Percentiles rank a stretch among this genome's conserved stretches.
Evolutionary conservation across 2,797 vertebrate species (phyloP).

Genomic region (Sebastes itinus): DNA sequence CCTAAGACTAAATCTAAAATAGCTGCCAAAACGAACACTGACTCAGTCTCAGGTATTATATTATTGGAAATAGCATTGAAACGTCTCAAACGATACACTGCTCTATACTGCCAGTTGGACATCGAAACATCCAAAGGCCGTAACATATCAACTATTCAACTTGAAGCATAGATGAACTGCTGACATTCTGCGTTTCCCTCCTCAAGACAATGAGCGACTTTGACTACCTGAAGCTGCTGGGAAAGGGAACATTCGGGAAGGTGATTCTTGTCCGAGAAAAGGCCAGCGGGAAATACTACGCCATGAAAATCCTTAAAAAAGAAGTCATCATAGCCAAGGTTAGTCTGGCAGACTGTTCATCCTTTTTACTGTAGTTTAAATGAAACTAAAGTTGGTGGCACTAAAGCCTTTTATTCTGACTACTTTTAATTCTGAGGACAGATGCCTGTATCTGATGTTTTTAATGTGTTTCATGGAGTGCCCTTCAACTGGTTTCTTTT

Average conservation of each 20-base stretch:
- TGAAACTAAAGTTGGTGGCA: neutral
- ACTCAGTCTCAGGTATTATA: neutral
- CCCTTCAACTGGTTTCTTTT: neutral
- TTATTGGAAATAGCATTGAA: neutral
- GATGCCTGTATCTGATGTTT: neutral
- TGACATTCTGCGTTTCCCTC: neutral
- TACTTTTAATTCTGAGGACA: neutral
- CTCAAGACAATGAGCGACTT: conserved; percentile 97
- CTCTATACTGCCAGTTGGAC: neutral
- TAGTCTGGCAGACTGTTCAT: neutral
- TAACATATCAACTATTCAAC: neutral
- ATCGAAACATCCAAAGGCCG: neutral
- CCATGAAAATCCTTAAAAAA: conserved; percentile 99
- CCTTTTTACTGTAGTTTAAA: neutral
- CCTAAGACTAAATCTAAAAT: no score
- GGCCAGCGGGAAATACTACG: conserved; percentile 97
- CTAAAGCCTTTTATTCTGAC: neutral
- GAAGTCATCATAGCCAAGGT: conserved; percentile 99
- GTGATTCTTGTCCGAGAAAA: conserved; percentile 98
- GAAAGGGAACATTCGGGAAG: conserved; percentile 98
- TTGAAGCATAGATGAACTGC: neutral
- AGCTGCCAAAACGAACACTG: no score
- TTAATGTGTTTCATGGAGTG: neutral
- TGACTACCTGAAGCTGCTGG: conserved; percentile 98
- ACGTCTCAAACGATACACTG: neutral